Evolutionary conservation across 23 tunicate genomes (phyloP).

Genomic region (Styela plicata): DNA sequence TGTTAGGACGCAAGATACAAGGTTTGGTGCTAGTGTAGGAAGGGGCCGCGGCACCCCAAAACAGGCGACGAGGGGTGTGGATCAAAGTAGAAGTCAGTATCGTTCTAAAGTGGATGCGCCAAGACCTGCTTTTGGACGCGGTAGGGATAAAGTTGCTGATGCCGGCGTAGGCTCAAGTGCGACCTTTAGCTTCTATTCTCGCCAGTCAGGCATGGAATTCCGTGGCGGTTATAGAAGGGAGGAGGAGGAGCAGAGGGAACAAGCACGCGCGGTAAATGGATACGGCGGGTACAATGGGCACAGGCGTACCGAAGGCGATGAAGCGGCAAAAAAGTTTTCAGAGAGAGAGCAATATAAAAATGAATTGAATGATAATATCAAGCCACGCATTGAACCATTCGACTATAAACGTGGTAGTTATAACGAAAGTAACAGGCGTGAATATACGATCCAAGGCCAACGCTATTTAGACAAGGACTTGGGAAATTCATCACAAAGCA

Average conservation of each 20-base stretch:
- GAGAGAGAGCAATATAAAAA: slow-evolving; percentile 8
- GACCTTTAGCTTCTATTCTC: slow-evolving; percentile 2
- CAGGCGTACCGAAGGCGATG: slow-evolving; percentile 18
- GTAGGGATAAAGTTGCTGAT: slow-evolving; percentile 21
- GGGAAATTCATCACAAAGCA: neutral
- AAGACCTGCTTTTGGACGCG: slow-evolving; percentile 29
- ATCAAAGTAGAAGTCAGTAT: slow-evolving; percentile 7
- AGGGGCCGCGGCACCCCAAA: neutral
- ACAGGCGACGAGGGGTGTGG: slow-evolving; percentile 5
- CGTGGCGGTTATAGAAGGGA: slow-evolving; percentile 26
- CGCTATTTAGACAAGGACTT: neutral
- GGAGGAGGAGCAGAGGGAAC: slow-evolving; percentile 6
- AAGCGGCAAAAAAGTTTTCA: slow-evolving; percentile 5
- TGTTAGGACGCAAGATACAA: neutral
- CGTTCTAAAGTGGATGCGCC: neutral
- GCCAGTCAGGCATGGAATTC: neutral
- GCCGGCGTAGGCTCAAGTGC: slow-evolving; percentile 25
- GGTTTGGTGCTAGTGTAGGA: neutral
- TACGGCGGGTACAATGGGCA: slow-evolving; percentile 19
- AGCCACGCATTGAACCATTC: neutral
- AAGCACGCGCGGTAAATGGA: slow-evolving; percentile 19
- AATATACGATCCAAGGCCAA: neutral
- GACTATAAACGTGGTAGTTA: neutral
- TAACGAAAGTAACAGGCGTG: neutral
- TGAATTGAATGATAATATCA: neutral